phyloP scores from a whole-genome alignment of 2,797 vertebrate species.

The Taeniopygia guttata region DNA sequence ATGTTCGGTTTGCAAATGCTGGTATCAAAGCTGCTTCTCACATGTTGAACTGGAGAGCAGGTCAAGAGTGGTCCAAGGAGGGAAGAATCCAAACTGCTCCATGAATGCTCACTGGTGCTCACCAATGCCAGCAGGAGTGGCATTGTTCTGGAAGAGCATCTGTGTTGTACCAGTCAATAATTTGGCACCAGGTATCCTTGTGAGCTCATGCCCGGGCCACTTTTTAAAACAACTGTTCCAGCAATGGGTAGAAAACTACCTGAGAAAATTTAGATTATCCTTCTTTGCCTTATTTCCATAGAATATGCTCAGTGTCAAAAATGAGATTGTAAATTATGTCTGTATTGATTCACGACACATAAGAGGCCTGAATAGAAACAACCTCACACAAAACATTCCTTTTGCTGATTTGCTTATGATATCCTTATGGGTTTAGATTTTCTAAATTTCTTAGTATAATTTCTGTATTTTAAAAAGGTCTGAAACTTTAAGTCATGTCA shows the following conservation, averaged over 20 bases:
- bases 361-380: not conserved
- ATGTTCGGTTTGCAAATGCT: not conserved
- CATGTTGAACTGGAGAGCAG: not conserved
- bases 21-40: not conserved
- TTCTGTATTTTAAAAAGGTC: not conserved
- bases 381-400: rapidly evolving
- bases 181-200: not conserved
- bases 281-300: not conserved
- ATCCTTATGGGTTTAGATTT: not conserved
- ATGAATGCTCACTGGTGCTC: rapidly evolving
- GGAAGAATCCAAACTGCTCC: not conserved
- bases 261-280: not conserved
- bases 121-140: not conserved
- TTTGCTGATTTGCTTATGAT: not conserved
- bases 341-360: not conserved
- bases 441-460: not conserved
- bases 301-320: not conserved
- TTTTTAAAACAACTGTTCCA: not conserved
- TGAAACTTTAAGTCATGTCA: not conserved
- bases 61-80: not conserved
- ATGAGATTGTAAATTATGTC: not conserved
- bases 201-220: not conserved
- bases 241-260: not conserved
- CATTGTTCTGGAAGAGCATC: not conserved
- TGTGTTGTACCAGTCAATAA: not conserved